These are phyloP conservation scores for Menura novaehollandiae DNA, from an alignment of 2,113 vertebrate genomes.

Conservation along the genomic window DNA sequence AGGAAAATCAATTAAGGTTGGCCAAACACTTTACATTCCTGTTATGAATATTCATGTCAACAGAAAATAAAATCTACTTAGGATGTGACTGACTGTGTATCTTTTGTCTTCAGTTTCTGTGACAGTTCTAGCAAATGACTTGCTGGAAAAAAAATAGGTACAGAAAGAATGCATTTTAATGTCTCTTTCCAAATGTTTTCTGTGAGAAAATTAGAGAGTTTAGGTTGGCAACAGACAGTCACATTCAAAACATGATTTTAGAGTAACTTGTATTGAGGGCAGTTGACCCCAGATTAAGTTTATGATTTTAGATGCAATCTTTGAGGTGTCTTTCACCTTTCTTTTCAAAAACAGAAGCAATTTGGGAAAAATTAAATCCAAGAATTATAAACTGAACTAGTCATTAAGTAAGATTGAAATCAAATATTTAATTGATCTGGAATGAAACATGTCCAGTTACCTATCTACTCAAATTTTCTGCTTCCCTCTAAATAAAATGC, in stretches of 20 bases:
- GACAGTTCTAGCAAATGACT: neutral
- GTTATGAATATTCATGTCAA: neutral
- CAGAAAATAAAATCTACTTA: neutral
- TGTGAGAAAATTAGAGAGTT: neutral
- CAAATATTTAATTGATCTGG: neutral
- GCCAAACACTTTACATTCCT: neutral
- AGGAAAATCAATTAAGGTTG: neutral
- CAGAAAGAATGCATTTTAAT: neutral
- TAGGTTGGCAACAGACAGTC: neutral
- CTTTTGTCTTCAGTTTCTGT: neutral
- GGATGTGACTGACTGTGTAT: neutral
- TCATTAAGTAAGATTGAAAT: neutral
- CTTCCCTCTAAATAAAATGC: neutral
- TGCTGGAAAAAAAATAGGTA: rapidly evolving
- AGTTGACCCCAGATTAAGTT: rapidly evolving
- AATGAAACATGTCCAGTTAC: neutral
- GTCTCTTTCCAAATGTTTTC: neutral
- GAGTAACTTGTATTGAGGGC: neutral
- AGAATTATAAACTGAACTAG: neutral
- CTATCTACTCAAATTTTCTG: neutral
- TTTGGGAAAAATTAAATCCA: neutral
- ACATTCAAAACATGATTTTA: neutral
- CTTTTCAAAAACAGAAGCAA: neutral
- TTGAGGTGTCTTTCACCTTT: neutral
- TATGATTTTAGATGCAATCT: neutral